Conservation (phyloP, 2,797 vertebrate species). For the Syngnathus rostellatus region DNA sequence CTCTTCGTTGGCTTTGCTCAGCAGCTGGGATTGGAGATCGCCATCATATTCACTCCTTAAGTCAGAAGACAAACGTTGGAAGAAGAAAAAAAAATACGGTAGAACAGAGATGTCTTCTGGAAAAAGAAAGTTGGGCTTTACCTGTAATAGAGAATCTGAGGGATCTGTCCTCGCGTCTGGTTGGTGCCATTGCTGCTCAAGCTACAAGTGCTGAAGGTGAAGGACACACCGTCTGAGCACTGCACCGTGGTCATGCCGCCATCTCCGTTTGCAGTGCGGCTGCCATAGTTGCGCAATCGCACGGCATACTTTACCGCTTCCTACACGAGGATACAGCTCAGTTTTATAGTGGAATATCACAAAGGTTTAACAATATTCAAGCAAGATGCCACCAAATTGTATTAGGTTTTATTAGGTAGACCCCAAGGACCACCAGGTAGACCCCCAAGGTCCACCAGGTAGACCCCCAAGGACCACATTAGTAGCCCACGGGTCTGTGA, state of each 20-base stretch:
- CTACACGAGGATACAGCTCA: conserved; percentile 54
- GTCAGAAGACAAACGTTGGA: conserved; percentile 2
- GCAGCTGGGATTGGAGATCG: conserved; percentile 91
- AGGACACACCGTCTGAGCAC: conserved; percentile 91
- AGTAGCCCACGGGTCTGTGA: too few relatives aligned
- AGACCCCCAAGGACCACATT: too few relatives aligned
- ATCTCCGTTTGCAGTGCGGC: conserved; percentile 96
- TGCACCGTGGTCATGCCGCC: conserved; percentile 99
- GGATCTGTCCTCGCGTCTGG: conserved; percentile 94
- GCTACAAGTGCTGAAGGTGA: conserved; percentile 96
- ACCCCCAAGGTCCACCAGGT: too few relatives aligned
- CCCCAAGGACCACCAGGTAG: too few relatives aligned
- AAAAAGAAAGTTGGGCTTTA: conserved; percentile 33
- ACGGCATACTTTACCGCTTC: conserved; percentile 96
- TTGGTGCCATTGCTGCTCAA: conserved; percentile 98
- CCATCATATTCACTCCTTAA: conserved; percentile 95
- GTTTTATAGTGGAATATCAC: background rate
- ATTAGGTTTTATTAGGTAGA: too few relatives aligned
- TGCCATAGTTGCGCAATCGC: conserved; percentile 93
- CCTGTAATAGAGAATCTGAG: conserved; percentile 98
- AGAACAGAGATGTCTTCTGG: background rate
- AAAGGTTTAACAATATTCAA: background rate
- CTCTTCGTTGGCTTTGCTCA: conserved; percentile 98
- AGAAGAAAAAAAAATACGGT: background rate
- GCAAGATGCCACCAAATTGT: too few relatives aligned